Base-by-base conservation (phyloP, 2,113 vertebrate genomes). In the Hippopotamus amphibius region DNA sequence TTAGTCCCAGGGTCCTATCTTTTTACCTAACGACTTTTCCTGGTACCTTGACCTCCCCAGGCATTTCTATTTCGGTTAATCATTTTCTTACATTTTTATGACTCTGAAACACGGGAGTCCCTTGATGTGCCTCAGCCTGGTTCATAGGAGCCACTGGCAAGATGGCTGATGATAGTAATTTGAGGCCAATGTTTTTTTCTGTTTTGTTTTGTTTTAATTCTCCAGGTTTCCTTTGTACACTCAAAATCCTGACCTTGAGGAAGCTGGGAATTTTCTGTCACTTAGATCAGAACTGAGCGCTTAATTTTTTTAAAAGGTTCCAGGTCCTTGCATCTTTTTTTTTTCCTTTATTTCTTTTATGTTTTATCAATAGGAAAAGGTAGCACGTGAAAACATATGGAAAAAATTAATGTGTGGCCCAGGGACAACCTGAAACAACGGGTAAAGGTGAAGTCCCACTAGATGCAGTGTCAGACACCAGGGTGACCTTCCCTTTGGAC, bases 401-500 rank as follows among this genome's bases (percentile, higher is more conserved):
- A 66, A 21, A 30, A 17, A 26, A 43, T 41, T 14, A 22, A 22
- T 2, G 2, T 2, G 21, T 19, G 90, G 59, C 83, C 68, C 46
- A 5, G 79, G 79, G 79, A 48, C 41, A 28, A 0, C 17, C 11
- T 1, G 50, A 69, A 46, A 30, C 48, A 10, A 3, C 1, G 21
- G 66, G 53, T 6, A 6, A 48, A n/a, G 48, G n/a, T 37, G 12
- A 24, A 17, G 12, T 16, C 11, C n/a, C 21, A 0, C 8, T 0
- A 5, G 48, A 43, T 2, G 26, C 16, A n/a, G 1, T 15, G 1
- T 61, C 53, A 33, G 24, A 37, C 65, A 10, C 15, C 13, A 3
- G 26, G n/a, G 2, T 3, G 19, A 24, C 24, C 6, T 26, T 33
- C 48, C 5, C 88, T 5, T 0, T 6, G 33, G 19, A 21, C 4